phyloP scores from a whole-genome alignment of 2,888 invertebrate genomes.

The Rhogogaster chlorosoma region DNA sequence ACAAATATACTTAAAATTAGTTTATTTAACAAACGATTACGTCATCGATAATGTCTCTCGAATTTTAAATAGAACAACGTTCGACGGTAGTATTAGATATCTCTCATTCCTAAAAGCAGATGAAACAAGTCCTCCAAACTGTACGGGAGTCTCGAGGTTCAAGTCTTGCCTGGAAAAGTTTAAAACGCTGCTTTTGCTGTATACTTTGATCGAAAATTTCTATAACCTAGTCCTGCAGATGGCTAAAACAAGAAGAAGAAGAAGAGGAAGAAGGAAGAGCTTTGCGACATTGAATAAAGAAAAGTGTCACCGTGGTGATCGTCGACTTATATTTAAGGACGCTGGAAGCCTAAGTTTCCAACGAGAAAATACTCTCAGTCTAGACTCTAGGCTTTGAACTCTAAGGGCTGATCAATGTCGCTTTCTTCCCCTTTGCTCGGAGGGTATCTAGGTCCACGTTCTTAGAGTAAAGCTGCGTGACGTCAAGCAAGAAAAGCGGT shows the following conservation, averaged over 20 bases:
- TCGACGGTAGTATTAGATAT: background rate
- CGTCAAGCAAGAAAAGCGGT: background rate
- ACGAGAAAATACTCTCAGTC: constrained; percentile 2
- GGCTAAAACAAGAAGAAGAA: background rate
- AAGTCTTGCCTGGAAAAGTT: background rate
- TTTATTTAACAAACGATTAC: background rate
- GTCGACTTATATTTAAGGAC: constrained; percentile 2
- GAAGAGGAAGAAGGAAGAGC: background rate
- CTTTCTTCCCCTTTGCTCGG: background rate
- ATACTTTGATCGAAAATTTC: background rate
- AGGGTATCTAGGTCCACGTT: background rate
- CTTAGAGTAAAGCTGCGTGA: constrained; percentile 1
- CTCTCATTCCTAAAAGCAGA: background rate
- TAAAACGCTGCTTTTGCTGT: background rate
- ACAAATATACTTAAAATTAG: background rate
- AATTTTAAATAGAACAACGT: background rate
- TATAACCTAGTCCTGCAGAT: background rate
- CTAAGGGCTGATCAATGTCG: constrained; percentile 25
- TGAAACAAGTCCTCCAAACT: background rate
- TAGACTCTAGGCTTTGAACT: background rate
- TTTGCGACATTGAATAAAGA: background rate
- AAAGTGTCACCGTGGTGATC: constrained; percentile 6
- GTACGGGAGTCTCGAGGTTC: background rate
- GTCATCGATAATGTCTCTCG: background rate
- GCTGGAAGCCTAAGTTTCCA: background rate